Percentiles rank a stretch among this genome's conserved stretches.
phyloP scores from a whole-genome alignment of 2,888 invertebrate species.

The Listrodromus nycthemerus region DNA sequence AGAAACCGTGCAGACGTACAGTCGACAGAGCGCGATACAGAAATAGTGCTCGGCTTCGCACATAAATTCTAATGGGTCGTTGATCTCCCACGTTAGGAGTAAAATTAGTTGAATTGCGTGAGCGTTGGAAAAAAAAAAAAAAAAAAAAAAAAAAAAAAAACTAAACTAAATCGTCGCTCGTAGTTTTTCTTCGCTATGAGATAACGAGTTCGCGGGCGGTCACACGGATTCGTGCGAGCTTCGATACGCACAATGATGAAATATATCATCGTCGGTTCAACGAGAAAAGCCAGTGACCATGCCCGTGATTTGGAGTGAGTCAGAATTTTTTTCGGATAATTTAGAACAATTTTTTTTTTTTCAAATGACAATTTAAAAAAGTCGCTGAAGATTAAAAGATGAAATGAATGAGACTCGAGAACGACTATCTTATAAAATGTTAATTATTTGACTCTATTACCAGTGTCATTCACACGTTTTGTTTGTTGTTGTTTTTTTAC shows the following conservation, averaged over 20 bases:
- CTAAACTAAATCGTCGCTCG: background rate
- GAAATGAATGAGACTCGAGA: background rate
- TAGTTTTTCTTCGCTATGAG: slow-evolving; percentile 6
- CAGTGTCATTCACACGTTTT: slow-evolving; percentile 58
- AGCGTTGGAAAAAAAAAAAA: background rate
- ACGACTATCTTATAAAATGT: slow-evolving; percentile 38
- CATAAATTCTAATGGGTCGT: slow-evolving; percentile 44
- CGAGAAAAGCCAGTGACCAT: slow-evolving; percentile 44
- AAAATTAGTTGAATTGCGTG: background rate
- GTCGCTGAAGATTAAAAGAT: slow-evolving; percentile 7
- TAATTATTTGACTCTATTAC: slow-evolving; percentile 60
- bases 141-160: slow-evolving; percentile 6
- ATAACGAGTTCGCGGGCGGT: slow-evolving; percentile 12
- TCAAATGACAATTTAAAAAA: background rate
- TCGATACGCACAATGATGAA: slow-evolving; percentile 35
- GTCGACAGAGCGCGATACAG: slow-evolving; percentile 27
- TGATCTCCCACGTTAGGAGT: slow-evolving; percentile 30
- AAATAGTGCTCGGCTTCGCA: slow-evolving; percentile 51
- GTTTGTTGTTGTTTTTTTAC: slow-evolving; percentile 48
- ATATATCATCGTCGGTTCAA: slow-evolving; percentile 27
- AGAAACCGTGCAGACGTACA: slow-evolving; percentile 39
- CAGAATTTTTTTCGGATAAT: background rate
- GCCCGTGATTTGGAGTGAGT: slow-evolving; percentile 60
- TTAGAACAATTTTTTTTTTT: too few relatives aligned
- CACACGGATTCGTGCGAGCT: slow-evolving; percentile 10